phyloP scores from a whole-genome alignment of 2,797 vertebrate species.

The Cyprinella venusta region DNA sequence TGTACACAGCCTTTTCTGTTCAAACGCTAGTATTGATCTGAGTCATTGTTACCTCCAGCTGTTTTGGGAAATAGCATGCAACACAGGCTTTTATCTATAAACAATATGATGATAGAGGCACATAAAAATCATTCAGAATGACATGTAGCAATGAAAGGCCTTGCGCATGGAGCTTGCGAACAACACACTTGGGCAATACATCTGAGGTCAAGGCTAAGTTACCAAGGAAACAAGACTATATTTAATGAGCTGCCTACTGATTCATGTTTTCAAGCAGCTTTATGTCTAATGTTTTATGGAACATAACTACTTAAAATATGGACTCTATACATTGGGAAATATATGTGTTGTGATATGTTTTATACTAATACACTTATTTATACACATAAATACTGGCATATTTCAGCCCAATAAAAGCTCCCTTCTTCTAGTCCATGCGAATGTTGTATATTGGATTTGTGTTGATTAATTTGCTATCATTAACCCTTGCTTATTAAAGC shows the following conservation, averaged over 20 bases:
- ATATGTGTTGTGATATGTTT: background rate
- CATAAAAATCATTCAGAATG: constrained; percentile 21
- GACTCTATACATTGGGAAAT: background rate
- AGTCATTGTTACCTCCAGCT: constrained; percentile 27
- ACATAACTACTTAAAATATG: constrained; percentile 6
- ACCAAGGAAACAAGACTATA: constrained; percentile 50
- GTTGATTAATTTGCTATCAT: constrained; percentile 47
- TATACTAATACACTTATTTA: background rate
- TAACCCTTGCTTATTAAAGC: constrained; percentile 49
- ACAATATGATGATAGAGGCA: constrained; percentile 21
- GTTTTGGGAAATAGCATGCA: constrained; percentile 41
- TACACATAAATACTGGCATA: background rate
- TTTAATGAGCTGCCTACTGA: constrained; percentile 26
- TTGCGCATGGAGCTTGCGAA: constrained; percentile 19
- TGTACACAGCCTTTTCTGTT: constrained; percentile 3
- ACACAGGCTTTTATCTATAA: constrained; percentile 14
- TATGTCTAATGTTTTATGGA: constrained; percentile 4
- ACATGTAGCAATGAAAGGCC: constrained; percentile 20
- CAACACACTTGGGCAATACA: constrained; percentile 20
- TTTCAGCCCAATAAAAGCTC: background rate
- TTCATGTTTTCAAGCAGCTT: constrained; percentile 33
- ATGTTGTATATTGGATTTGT: constrained; percentile 34
- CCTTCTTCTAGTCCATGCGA: constrained; percentile 1
- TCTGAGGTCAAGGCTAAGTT: constrained; percentile 49
- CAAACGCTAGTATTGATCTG: constrained; percentile 22